Evolutionary conservation across 2,113 vertebrate genomes (phyloP).

Genomic region (Muntiacus muntjak): DNA sequence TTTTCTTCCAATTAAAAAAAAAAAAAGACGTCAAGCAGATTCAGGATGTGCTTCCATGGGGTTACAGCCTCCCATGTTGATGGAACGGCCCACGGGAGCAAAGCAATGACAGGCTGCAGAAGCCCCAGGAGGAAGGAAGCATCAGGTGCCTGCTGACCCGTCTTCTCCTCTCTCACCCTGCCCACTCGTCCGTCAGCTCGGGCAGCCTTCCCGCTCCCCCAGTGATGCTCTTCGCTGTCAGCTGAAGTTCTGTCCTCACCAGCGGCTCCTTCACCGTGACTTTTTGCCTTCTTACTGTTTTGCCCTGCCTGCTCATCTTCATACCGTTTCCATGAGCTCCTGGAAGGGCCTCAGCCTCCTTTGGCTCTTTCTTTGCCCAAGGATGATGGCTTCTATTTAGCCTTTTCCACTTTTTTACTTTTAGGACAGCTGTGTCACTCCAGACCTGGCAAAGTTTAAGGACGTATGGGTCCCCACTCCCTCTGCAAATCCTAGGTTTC

Average conservation of each 20-base stretch:
- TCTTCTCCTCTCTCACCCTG: background rate
- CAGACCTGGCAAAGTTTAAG: background rate
- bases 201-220: accelerated
- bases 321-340: accelerated
- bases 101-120: background rate
- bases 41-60: background rate
- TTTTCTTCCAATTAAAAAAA: background rate
- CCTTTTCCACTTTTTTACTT: background rate
- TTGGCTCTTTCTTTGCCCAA: background rate
- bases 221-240: background rate
- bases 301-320: background rate
- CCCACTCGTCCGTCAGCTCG: background rate
- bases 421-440: background rate
- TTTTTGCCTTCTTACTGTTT: background rate
- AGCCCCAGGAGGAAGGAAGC: background rate
- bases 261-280: accelerated
- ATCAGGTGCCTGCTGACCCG: accelerated
- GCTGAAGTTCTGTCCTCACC: background rate
- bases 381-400: background rate
- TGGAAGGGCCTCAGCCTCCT: background rate
- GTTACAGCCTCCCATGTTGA: accelerated
- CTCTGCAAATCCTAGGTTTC: background rate
- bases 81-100: accelerated
- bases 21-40: background rate
- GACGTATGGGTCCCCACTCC: too few species aligned